Evolutionary conservation across 23 tunicate species (phyloP).

Genomic region (Ascidia mentula): DNA sequence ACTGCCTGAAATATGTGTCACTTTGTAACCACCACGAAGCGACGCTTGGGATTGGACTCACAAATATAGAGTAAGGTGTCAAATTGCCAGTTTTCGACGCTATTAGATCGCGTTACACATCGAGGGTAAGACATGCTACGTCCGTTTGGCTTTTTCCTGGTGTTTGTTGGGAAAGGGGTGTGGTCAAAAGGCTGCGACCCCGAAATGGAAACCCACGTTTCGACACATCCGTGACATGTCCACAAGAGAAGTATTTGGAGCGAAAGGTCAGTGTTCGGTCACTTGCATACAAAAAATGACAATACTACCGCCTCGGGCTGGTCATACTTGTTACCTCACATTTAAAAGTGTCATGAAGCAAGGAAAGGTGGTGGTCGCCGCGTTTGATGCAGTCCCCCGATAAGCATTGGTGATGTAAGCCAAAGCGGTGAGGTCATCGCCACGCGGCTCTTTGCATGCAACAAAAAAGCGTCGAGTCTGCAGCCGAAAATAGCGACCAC

Average conservation of each 20-base stretch:
- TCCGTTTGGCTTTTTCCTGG: background rate
- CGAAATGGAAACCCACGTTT: background rate
- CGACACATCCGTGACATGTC: background rate
- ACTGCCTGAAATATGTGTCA: no score
- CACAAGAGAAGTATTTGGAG: background rate
- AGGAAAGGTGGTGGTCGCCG: no score
- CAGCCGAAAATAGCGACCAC: constrained; percentile 1
- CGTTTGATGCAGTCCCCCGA: no score
- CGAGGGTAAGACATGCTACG: background rate
- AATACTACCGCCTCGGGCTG: no score
- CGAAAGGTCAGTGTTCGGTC: background rate
- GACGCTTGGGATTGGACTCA: no score
- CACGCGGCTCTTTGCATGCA: background rate
- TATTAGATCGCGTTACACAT: background rate
- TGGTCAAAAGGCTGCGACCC: background rate
- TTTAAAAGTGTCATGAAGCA: no score
- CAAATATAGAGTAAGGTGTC: no score
- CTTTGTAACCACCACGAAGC: no score
- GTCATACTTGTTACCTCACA: no score
- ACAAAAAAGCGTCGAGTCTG: background rate
- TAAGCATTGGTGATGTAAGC: no score
- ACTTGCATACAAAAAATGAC: background rate
- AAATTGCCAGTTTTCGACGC: no score
- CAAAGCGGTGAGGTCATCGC: no score
- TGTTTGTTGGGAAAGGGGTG: background rate